phyloP scores from a whole-genome alignment of 2,113 vertebrate genomes.

The Charadrius vociferus region DNA sequence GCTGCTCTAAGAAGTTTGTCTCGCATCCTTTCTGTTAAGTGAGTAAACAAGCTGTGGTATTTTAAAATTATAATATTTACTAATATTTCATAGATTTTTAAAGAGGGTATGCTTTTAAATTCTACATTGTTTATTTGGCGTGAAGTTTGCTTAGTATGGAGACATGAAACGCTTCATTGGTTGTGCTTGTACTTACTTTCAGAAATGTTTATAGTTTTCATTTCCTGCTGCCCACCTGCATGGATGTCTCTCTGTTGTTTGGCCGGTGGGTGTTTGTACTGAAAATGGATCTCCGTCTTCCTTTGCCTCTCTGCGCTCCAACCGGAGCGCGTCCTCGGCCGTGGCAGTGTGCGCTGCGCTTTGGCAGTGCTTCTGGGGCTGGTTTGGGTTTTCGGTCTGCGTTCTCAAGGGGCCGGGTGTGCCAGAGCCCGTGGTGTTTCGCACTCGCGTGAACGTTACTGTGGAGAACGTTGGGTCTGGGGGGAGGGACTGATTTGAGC shows the following conservation, averaged over 20 bases:
- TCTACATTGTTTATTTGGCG: fast-evolving
- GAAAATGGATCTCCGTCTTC: not conserved
- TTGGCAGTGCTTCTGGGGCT: not conserved
- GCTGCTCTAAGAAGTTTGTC: not conserved
- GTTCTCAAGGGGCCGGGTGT: not conserved
- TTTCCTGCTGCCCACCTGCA: not conserved
- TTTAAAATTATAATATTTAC: not conserved
- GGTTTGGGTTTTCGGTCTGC: fast-evolving
- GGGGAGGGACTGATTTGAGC: fast-evolving
- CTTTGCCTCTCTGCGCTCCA: not conserved
- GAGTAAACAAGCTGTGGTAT: fast-evolving
- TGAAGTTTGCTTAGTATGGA: fast-evolving
- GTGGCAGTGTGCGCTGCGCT: fast-evolving
- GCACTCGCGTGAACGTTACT: not conserved
- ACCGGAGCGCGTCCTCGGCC: fast-evolving
- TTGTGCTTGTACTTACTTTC: not conserved
- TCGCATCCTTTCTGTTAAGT: fast-evolving
- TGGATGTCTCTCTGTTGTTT: not conserved
- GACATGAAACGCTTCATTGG: fast-evolving
- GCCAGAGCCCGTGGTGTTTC: not conserved
- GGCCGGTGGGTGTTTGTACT: fast-evolving
- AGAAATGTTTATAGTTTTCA: fast-evolving
- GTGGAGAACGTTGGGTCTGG: not conserved
- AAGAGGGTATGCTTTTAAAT: not conserved
- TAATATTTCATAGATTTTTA: not conserved